Conservation (phyloP, 2,888 invertebrate genomes). For the Agrochola litura region DNA sequence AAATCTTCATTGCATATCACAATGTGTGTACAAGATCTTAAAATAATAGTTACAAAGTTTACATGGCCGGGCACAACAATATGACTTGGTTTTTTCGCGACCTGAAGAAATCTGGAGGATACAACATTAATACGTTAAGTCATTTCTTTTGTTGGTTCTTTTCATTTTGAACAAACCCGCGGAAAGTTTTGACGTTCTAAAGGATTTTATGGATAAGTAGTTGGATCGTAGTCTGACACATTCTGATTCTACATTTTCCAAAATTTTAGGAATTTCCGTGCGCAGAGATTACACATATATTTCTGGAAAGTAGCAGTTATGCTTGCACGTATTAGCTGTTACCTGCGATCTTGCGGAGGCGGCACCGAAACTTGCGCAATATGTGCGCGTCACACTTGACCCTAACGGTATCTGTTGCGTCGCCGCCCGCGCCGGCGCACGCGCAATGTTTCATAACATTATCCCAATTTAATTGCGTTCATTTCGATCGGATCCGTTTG, state of each 20-base stretch:
- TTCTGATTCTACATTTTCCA: not conserved
- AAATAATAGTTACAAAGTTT: no score
- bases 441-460: slow-evolving; percentile 44
- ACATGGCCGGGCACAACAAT: no score
- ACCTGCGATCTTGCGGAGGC: not conserved
- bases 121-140: not conserved
- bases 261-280: slow-evolving; percentile 18
- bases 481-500: slow-evolving; percentile 18
- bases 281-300: slow-evolving; percentile 9
- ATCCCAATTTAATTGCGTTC: slow-evolving; percentile 23
- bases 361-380: slow-evolving; percentile 29
- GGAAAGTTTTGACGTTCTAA: no score
- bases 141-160: not conserved
- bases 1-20: no score
- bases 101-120: not conserved
- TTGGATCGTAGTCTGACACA: no score
- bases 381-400: slow-evolving; percentile 19
- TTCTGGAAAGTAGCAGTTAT: not conserved
- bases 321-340: slow-evolving; percentile 12
- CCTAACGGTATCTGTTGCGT: slow-evolving; percentile 8
- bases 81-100: not conserved
- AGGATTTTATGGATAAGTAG: no score
- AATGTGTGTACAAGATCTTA: no score
- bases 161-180: slow-evolving; percentile 2
- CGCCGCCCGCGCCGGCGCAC: not conserved